Percentiles rank a stretch among this genome's conserved stretches.
These are phyloP conservation scores for Eublepharis macularius DNA, from an alignment of 2,113 vertebrate species.

Conservation along the genomic window DNA sequence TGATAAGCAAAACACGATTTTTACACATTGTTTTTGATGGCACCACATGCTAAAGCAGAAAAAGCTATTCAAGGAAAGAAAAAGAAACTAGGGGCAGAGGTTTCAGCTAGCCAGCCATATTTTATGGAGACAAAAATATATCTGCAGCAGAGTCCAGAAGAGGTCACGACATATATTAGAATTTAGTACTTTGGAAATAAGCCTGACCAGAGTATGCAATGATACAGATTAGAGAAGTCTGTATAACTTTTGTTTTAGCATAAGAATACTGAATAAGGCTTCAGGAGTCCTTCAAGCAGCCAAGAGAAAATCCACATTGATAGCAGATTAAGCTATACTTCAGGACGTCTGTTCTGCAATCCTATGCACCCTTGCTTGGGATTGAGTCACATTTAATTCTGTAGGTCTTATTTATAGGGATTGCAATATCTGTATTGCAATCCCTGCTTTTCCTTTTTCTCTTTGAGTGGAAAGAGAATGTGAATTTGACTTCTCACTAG, in stretches of 20 bases:
- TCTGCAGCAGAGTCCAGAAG: not conserved
- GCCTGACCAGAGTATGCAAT: not conserved
- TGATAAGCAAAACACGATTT: not conserved
- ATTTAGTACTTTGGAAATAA: too few species aligned
- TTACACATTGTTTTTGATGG: not conserved
- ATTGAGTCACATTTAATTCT: not conserved
- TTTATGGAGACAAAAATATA: not conserved
- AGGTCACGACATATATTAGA: rapidly evolving
- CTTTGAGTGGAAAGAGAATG: not conserved
- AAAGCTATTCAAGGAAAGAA: not conserved
- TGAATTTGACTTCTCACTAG: not conserved
- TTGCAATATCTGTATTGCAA: not conserved
- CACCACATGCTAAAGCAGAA: not conserved
- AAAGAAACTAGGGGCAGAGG: not conserved
- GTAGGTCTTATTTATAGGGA: not conserved
- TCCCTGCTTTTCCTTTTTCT: rapidly evolving
- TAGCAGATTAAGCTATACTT: not conserved
- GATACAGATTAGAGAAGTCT: not conserved
- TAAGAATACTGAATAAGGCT: not conserved
- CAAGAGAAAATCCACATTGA: not conserved
- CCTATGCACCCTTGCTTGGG: not conserved
- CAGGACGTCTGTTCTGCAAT: not conserved
- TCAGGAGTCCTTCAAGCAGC: not conserved
- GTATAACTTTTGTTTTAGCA: not conserved
- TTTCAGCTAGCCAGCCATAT: rapidly evolving